Evolutionary conservation across 2,888 invertebrate species (phyloP).

Genomic region (Eupithecia exiguata): DNA sequence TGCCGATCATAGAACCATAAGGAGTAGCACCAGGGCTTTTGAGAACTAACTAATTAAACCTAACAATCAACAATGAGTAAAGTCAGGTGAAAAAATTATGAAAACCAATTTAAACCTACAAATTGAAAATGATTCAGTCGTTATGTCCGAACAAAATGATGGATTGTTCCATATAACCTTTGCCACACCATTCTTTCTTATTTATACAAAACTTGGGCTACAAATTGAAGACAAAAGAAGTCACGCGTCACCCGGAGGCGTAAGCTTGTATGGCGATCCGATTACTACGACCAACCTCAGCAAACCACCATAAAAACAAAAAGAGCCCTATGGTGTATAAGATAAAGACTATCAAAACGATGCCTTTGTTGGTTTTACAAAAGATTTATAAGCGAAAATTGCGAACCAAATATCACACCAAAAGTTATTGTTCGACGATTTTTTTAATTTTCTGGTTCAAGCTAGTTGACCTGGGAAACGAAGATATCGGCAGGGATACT

Average conservation of each 20-base stretch:
- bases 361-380: conserved; percentile 41
- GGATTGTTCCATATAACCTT: conserved; percentile 2
- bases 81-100: no score
- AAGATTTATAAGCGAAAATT: conserved; percentile 61
- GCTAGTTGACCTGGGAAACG: conserved; percentile 17
- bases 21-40: no score
- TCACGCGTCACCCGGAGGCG: conserved; percentile 69
- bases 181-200: conserved; percentile 12
- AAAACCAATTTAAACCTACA: no score
- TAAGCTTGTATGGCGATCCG: conserved; percentile 47
- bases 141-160: background rate
- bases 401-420: conserved; percentile 42
- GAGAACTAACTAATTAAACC: no score
- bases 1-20: no score
- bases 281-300: conserved; percentile 48
- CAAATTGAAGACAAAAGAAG: conserved; percentile 64
- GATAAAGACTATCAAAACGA: conserved; percentile 30
- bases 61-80: no score
- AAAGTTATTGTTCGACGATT: conserved; percentile 9
- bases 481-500: background rate
- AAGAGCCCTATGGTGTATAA: conserved; percentile 27
- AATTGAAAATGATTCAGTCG: background rate
- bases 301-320: conserved; percentile 25
- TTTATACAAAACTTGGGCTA: conserved; percentile 35
- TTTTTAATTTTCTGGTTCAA: conserved; percentile 27